These are phyloP conservation scores for Papilio aristodemus DNA, from an alignment of 1,140 invertebrate species.

Conservation along the genomic window DNA sequence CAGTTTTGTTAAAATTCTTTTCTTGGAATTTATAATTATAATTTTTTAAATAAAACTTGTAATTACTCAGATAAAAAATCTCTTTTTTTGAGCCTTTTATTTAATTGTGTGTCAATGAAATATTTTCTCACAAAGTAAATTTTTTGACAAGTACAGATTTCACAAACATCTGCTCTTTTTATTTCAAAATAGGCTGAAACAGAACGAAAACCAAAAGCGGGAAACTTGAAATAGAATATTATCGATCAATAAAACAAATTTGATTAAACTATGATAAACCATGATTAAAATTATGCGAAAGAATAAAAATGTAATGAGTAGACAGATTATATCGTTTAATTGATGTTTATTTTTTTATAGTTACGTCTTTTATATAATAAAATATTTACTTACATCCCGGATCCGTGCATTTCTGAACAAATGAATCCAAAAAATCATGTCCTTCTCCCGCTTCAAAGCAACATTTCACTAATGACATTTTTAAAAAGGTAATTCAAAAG, in stretches of 20 bases:
- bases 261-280: background rate
- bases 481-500: conserved; percentile 34
- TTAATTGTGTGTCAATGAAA: background rate
- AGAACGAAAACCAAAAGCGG: conserved; percentile 8
- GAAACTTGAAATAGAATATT: conserved; percentile 12
- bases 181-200: conserved; percentile 12
- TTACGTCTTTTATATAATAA: background rate
- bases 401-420: conserved; percentile 89
- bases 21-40: background rate
- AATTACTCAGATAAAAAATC: background rate
- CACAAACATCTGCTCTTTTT: background rate
- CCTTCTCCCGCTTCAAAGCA: conserved; percentile 87
- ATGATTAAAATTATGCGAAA: background rate
- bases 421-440: conserved; percentile 86
- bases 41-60: background rate
- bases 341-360: no score
- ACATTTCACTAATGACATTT: conserved; percentile 88
- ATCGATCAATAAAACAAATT: conserved; percentile 28
- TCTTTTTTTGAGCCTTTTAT: background rate
- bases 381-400: conserved; percentile 86
- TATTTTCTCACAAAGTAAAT: background rate
- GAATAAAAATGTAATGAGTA: no score
- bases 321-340: no score
- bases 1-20: conserved; percentile 29
- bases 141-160: background rate